phyloP scores from a whole-genome alignment of 2,113 vertebrate species.

The Callionymus lyra region DNA sequence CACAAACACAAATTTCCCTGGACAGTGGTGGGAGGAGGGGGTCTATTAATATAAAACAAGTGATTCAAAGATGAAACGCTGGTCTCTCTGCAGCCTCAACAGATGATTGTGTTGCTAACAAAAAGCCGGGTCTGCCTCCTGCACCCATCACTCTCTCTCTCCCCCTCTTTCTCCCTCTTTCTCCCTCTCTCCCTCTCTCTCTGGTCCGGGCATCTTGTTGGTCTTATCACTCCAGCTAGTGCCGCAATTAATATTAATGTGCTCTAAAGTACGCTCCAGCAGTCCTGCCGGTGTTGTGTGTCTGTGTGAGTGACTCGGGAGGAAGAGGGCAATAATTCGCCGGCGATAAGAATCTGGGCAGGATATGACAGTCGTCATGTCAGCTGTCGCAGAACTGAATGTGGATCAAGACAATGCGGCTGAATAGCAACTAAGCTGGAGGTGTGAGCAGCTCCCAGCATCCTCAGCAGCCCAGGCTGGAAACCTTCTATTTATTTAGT shows the following conservation, averaged over 20 bases:
- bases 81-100: conserved; percentile 35
- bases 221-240: conserved; percentile 57
- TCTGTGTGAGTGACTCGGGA: conserved; percentile 31
- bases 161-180: too few species aligned
- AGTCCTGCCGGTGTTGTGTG: conserved; percentile 37
- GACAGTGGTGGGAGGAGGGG: conserved; percentile 13
- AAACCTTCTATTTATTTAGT: conserved; percentile 58
- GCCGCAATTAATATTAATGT: conserved; percentile 71
- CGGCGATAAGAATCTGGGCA: conserved; percentile 61
- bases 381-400: conserved; percentile 54
- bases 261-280: conserved; percentile 61
- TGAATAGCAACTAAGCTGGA: conserved; percentile 17
- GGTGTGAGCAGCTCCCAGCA: conserved; percentile 15
- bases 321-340: conserved; percentile 57
- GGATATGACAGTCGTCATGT: conserved; percentile 70
- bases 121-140: conserved; percentile 39
- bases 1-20: conserved; percentile 36
- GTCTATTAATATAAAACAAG: conserved; percentile 48
- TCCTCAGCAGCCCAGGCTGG: conserved; percentile 13
- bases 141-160: conserved; percentile 30
- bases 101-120: conserved; percentile 39
- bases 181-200: too few species aligned
- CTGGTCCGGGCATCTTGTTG: conserved; percentile 52
- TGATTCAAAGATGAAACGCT: conserved; percentile 47
- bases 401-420: conserved; percentile 49